These are phyloP conservation scores for Oegoconia quadripuncta DNA, from an alignment of 2,888 invertebrate species.

Conservation along the genomic window DNA sequence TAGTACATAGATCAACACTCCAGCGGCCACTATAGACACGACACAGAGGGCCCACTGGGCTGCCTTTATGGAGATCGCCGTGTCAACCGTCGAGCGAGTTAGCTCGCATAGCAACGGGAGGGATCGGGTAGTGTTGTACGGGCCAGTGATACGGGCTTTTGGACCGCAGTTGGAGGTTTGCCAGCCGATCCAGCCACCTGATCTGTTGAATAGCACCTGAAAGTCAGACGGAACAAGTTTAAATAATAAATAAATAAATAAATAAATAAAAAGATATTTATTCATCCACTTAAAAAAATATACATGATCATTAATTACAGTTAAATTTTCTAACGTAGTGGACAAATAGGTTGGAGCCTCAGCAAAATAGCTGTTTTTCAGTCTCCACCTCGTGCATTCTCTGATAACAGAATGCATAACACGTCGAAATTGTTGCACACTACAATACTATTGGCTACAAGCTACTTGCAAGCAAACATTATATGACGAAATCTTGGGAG, in stretches of 20 bases:
- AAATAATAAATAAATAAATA: background rate
- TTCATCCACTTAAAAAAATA: too few species aligned
- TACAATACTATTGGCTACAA: too few species aligned
- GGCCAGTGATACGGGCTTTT: slow-evolving; percentile 54
- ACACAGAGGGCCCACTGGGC: slow-evolving; percentile 63
- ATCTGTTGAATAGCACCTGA: slow-evolving; percentile 70
- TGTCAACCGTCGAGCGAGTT: slow-evolving; percentile 33
- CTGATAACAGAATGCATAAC: too few species aligned
- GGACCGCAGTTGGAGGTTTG: slow-evolving; percentile 63
- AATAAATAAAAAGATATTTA: too few species aligned
- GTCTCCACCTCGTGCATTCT: too few species aligned
- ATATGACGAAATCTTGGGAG: too few species aligned
- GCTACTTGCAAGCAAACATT: too few species aligned
- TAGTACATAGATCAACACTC: slow-evolving; percentile 52
- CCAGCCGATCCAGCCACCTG: slow-evolving; percentile 68
- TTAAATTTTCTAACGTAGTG: too few species aligned
- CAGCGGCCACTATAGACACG: slow-evolving; percentile 52
- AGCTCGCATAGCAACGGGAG: slow-evolving; percentile 41
- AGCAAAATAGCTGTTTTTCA: too few species aligned
- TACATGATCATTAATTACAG: too few species aligned
- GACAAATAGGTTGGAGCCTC: too few species aligned
- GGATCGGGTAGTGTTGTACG: slow-evolving; percentile 47
- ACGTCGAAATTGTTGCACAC: too few species aligned
- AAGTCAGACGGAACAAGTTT: slow-evolving; percentile 20
- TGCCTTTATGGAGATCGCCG: slow-evolving; percentile 51